Percentiles rank a stretch among this genome's conserved stretches.
Evolutionary conservation across 2,797 vertebrate genomes (phyloP).

Genomic region (Pangasius krempfi): DNA sequence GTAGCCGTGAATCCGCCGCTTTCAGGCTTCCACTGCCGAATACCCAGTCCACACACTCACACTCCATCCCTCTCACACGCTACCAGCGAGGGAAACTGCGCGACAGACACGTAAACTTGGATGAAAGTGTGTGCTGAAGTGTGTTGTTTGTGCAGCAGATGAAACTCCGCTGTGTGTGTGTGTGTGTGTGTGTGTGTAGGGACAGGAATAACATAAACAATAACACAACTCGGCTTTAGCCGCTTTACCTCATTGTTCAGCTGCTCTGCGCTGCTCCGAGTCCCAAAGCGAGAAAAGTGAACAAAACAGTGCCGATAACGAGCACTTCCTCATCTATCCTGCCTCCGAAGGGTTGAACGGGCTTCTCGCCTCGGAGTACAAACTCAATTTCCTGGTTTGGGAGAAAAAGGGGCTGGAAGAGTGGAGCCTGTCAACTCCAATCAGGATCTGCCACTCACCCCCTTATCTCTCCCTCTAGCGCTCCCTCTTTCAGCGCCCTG

Average conservation of each 20-base stretch:
- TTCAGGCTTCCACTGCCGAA: background rate
- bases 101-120: background rate
- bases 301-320: background rate
- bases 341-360: background rate
- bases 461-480: slow-evolving; percentile 2
- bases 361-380: background rate
- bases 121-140: background rate
- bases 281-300: slow-evolving; percentile 28
- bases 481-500: background rate
- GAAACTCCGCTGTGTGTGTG: background rate
- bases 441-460: slow-evolving; percentile 67
- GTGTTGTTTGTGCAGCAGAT: background rate
- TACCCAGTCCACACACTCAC: background rate
- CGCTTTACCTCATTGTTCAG: slow-evolving; percentile 80
- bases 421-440: slow-evolving; percentile 79
- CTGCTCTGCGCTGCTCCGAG: slow-evolving; percentile 67
- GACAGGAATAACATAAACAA: background rate
- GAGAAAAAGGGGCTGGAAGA: slow-evolving; percentile 59
- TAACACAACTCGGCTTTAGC: background rate
- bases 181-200: background rate
- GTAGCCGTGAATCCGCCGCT: background rate
- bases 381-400: slow-evolving; percentile 80
- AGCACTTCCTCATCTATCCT: slow-evolving; percentile 32
- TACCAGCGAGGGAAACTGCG: background rate
- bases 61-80: background rate